These are phyloP conservation scores for Himalopsyche japonica DNA, from an alignment of 2,888 invertebrate species.

Conservation along the genomic window DNA sequence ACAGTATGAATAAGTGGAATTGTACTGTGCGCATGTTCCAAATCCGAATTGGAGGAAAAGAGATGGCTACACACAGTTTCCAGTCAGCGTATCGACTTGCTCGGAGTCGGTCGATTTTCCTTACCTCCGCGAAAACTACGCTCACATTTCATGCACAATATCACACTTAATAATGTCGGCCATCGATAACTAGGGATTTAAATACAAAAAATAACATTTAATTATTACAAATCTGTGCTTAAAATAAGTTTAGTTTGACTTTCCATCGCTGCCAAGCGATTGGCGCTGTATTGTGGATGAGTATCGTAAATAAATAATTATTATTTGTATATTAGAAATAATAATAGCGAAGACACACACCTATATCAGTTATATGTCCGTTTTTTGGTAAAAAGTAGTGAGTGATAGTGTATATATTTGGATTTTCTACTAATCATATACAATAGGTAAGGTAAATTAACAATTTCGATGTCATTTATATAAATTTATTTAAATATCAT, in stretches of 20 bases:
- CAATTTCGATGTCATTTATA: not conserved
- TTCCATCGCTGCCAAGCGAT: not conserved
- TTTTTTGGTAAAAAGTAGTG: not conserved
- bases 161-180: not conserved
- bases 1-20: conserved; percentile 12
- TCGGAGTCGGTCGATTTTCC: conserved; percentile 14
- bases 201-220: not conserved
- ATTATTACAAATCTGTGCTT: not conserved
- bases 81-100: conserved; percentile 36
- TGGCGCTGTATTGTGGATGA: not conserved
- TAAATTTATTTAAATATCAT: too few species aligned
- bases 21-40: conserved; percentile 12
- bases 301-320: not conserved
- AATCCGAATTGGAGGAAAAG: not conserved
- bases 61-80: not conserved
- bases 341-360: not conserved
- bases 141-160: not conserved
- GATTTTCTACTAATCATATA: not conserved
- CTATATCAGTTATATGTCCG: not conserved
- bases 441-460: not conserved
- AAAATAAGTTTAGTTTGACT: not conserved
- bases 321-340: not conserved
- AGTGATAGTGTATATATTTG: not conserved
- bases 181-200: not conserved
- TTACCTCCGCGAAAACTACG: not conserved